A percentile compares a stretch with the other conserved stretches of the same genome.
Evolutionary conservation across 2,888 invertebrate species (phyloP).

Genomic region (Elegia similella): DNA sequence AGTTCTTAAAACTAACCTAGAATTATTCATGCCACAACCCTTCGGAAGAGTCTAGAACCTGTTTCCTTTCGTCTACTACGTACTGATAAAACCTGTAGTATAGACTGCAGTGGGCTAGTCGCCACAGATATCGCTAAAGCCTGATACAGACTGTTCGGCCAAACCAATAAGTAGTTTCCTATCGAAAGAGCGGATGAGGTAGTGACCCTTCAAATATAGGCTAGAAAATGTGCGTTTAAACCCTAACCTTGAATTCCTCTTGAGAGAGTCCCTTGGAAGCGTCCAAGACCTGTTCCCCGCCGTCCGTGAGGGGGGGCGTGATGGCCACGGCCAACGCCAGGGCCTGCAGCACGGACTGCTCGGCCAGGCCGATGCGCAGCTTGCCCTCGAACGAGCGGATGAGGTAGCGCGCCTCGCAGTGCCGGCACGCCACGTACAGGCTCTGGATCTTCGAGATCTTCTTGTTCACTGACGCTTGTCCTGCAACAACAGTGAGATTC

Average conservation of each 20-base stretch:
- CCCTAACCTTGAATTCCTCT: slow-evolving; percentile 86
- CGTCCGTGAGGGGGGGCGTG: slow-evolving; percentile 85
- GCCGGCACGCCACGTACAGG: slow-evolving; percentile 94
- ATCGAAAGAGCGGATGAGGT: slow-evolving; percentile 92
- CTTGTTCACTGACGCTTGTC: slow-evolving; percentile 84
- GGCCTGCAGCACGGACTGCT: slow-evolving; percentile 96
- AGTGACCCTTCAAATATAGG: no score
- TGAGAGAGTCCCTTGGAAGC: slow-evolving; percentile 82
- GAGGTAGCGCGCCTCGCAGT: slow-evolving; percentile 93
- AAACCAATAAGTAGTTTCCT: slow-evolving; percentile 98
- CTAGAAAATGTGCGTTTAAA: no score
- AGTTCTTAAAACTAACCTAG: no score
- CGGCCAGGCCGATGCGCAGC: slow-evolving; percentile 97
- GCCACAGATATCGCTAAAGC: slow-evolving; percentile 93
- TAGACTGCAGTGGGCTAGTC: no score
- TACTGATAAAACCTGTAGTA: no score
- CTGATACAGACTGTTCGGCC: slow-evolving; percentile 96
- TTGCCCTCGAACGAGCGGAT: slow-evolving; percentile 96
- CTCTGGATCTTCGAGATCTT: slow-evolving; percentile 96
- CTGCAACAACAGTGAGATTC: no score
- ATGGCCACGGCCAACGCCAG: slow-evolving; percentile 91
- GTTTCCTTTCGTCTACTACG: no score
- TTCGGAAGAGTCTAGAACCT: no score
- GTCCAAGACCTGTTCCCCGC: slow-evolving; percentile 85
- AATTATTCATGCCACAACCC: no score